These are phyloP conservation scores for Morpho achilles DNA, from an alignment of 2,888 invertebrate species.

Conservation along the genomic window DNA sequence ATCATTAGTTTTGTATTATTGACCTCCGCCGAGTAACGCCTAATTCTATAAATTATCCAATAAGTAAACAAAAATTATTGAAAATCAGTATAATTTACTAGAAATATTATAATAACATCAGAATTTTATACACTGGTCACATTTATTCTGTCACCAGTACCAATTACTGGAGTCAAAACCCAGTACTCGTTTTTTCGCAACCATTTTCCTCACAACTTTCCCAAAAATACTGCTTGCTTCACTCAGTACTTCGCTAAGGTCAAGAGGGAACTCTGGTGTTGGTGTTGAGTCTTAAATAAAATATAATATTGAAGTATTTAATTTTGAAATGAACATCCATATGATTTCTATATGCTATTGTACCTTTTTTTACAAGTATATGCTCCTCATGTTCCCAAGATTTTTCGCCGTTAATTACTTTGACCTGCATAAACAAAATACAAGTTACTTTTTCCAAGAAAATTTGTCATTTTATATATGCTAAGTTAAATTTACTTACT, in stretches of 20 bases:
- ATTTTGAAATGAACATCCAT: too few species aligned
- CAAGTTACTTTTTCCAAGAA: neutral
- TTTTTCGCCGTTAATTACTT: neutral
- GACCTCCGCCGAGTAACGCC: too few species aligned
- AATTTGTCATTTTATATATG: too few species aligned
- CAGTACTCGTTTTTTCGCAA: slow-evolving; percentile 43
- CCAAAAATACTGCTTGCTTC: slow-evolving; percentile 44
- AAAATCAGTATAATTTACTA: too few species aligned
- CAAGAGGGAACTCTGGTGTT: slow-evolving; percentile 31
- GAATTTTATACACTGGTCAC: neutral
- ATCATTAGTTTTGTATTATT: too few species aligned
- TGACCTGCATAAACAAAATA: neutral
- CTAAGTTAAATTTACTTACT: too few species aligned
- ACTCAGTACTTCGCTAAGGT: slow-evolving; percentile 37
- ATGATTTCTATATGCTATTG: too few species aligned
- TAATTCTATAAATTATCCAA: too few species aligned
- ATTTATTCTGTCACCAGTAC: neutral
- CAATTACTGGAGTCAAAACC: slow-evolving; percentile 40
- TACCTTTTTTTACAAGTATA: neutral
- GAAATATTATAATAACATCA: too few species aligned
- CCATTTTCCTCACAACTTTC: slow-evolving; percentile 43
- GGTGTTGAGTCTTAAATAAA: slow-evolving; percentile 8
- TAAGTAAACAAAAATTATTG: too few species aligned
- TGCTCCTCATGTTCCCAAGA: neutral
- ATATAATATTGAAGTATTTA: neutral